These are phyloP conservation scores for Tangara arthus DNA, from an alignment of 2,797 vertebrate genomes.

Conservation along the genomic window DNA sequence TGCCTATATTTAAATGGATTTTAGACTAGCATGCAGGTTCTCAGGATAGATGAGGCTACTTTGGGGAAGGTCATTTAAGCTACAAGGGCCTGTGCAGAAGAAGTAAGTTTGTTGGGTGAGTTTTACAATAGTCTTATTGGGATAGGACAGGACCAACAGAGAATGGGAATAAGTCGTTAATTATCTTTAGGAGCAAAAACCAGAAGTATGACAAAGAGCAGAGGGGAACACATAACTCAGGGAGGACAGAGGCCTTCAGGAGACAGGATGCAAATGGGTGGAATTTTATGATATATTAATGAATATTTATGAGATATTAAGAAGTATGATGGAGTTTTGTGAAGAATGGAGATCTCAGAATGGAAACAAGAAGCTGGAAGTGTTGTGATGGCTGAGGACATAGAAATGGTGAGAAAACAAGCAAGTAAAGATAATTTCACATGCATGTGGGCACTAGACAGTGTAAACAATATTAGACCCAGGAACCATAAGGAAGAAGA, in stretches of 20 bases:
- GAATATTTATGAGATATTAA: not conserved
- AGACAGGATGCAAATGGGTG: not conserved
- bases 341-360: not conserved
- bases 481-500: not conserved
- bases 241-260: not conserved
- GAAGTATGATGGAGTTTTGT: not conserved
- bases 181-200: not conserved
- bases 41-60: not conserved
- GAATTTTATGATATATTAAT: not conserved
- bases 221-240: not conserved
- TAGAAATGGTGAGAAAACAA: not conserved
- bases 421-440: not conserved
- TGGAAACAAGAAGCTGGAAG: not conserved
- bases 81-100: not conserved
- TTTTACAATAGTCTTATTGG: not conserved
- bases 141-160: not conserved
- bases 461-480: not conserved
- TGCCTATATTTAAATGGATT: not conserved
- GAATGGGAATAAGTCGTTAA: not conserved
- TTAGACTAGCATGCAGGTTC: not conserved
- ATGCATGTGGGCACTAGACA: not conserved
- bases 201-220: not conserved
- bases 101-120: not conserved
- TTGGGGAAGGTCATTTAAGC: not conserved
- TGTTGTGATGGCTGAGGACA: not conserved